Conservation (phyloP, 2,888 invertebrate species). For the Chelonus formosanus region DNA sequence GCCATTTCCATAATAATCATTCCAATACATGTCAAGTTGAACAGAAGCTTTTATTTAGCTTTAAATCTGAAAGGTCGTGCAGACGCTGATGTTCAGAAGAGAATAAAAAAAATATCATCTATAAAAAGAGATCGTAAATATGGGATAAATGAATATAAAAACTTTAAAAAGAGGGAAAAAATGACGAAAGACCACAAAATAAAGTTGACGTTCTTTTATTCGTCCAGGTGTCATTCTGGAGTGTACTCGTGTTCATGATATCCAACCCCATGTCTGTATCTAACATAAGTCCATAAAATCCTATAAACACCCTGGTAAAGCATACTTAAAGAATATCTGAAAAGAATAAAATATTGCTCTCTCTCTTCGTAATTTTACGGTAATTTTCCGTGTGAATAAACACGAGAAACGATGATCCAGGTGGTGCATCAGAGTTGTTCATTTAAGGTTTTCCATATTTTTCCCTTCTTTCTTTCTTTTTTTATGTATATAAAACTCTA, state of each 20-base stretch:
- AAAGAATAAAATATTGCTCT: slow-evolving; percentile 62
- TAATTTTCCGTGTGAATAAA: slow-evolving; percentile 61
- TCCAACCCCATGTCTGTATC: slow-evolving; percentile 24
- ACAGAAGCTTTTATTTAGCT: too few species aligned
- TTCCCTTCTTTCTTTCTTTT: slow-evolving; percentile 20
- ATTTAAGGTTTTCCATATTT: slow-evolving; percentile 32
- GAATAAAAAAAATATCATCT: too few species aligned
- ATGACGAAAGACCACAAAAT: neutral
- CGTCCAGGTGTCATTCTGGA: slow-evolving; percentile 26
- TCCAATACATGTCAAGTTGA: too few species aligned
- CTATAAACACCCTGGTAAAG: slow-evolving; percentile 50
- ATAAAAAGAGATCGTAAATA: too few species aligned
- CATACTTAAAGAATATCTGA: slow-evolving; percentile 37
- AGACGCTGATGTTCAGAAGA: too few species aligned
- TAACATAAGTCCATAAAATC: slow-evolving; percentile 50
- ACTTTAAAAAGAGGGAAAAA: neutral
- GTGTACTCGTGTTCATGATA: neutral
- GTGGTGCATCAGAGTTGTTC: slow-evolving; percentile 31
- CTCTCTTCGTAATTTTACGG: slow-evolving; percentile 63
- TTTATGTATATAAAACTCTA: slow-evolving; percentile 17
- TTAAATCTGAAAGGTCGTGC: too few species aligned
- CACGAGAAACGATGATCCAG: slow-evolving; percentile 40
- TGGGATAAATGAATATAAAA: too few species aligned
- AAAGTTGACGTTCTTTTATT: neutral
- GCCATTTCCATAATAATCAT: too few species aligned